Percentiles rank a stretch among this genome's conserved stretches.
Conservation (phyloP, 2,888 invertebrate genomes). For the Tiphia femorata region DNA sequence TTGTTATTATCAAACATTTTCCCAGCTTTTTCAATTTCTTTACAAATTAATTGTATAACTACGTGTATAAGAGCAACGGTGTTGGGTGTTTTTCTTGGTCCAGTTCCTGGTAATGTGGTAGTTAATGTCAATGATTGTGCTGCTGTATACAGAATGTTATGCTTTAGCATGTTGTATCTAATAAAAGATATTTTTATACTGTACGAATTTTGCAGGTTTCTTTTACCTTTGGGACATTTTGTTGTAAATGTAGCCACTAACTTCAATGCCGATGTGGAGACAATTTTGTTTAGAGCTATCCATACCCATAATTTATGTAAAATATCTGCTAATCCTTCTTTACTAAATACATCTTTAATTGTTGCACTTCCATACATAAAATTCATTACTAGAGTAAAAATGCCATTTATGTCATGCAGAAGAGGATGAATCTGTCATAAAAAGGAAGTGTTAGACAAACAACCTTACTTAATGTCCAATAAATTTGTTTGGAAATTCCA, state of each 20-base stretch:
- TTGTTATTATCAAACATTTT: conserved; percentile 68
- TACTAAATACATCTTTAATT: conserved; percentile 73
- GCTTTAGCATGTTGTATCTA: neutral
- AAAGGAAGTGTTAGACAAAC: no score
- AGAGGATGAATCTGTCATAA: conserved; percentile 68
- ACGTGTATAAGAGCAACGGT: conserved; percentile 71
- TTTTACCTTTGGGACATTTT: conserved; percentile 74
- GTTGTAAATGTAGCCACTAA: conserved; percentile 76
- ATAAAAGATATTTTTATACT: neutral
- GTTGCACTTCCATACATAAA: conserved; percentile 72
- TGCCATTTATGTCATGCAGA: conserved; percentile 72
- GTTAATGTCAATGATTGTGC: conserved; percentile 71
- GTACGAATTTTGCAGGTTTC: no score
- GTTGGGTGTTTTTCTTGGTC: conserved; percentile 70
- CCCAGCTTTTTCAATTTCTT: conserved; percentile 71
- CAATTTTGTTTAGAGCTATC: conserved; percentile 73
- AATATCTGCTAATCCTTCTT: conserved; percentile 72
- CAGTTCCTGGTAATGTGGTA: conserved; percentile 70
- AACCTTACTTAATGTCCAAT: no score
- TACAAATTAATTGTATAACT: conserved; percentile 68
- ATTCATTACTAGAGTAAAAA: conserved; percentile 74
- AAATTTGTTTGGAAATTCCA: no score
- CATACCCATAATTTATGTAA: conserved; percentile 78
- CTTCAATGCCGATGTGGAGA: conserved; percentile 72
- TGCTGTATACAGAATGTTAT: conserved; percentile 58